Conservation (phyloP, 2,113 vertebrate genomes). For the Tychaedon coryphoeus region DNA sequence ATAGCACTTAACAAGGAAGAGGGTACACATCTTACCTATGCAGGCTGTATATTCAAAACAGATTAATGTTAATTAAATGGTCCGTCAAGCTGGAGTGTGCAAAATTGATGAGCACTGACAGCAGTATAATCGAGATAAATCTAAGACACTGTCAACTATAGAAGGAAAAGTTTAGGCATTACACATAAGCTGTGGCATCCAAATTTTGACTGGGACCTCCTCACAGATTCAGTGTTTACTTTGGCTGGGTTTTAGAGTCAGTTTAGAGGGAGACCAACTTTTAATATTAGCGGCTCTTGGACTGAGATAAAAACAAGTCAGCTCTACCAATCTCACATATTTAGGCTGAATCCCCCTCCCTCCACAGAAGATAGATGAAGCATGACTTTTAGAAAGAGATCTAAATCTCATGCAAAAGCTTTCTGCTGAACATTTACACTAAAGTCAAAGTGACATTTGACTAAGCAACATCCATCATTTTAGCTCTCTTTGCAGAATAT, state of each 20-base stretch:
- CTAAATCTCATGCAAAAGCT: constrained; percentile 2
- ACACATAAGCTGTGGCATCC: not conserved
- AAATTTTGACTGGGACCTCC: not conserved
- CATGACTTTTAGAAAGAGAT: not conserved
- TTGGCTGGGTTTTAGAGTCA: not conserved
- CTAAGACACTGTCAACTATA: constrained; percentile 8
- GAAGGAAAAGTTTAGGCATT: constrained; percentile 19
- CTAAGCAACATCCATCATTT: constrained; percentile 9
- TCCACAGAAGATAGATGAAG: not conserved
- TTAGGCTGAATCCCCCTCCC: not conserved
- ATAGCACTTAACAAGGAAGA: not conserved
- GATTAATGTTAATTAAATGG: constrained; percentile 69
- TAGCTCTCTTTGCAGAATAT: not conserved
- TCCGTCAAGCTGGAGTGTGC: constrained; percentile 33
- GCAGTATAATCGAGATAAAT: constrained; percentile 61
- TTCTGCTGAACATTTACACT: not conserved
- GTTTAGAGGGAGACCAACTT: not conserved
- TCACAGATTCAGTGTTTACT: not conserved
- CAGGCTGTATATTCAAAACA: constrained; percentile 51
- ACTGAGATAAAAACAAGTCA: not conserved
- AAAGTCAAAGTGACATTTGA: constrained; percentile 15
- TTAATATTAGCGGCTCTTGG: not conserved
- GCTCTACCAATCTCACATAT: not conserved
- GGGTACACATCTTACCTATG: constrained; percentile 5
- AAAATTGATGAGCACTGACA: constrained; percentile 48